Base-by-base conservation (phyloP, 2,888 invertebrate species). In the Drosophila atroscutellata region DNA sequence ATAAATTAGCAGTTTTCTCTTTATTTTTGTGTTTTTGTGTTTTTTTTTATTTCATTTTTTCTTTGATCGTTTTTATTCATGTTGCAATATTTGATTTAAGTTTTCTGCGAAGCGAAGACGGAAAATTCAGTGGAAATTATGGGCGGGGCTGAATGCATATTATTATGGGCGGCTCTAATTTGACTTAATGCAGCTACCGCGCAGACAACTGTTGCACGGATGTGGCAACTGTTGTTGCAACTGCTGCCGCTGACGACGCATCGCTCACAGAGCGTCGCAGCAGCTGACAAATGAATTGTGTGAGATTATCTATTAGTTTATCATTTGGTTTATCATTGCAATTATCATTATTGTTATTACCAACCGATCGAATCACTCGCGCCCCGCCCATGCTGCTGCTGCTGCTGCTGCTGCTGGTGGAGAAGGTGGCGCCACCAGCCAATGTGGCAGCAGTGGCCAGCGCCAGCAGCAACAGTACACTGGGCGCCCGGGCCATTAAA, bases 121-220 rank as follows among this genome's bases (percentile, higher is more conserved):
- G 72, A 80, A 45, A 83, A 82, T 75, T 77, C 72, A 71, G 69
- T 80, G 75, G 59, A 80, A 83, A 85, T 49, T 74, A 64, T 89
- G 81, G 80, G 76, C 84, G 80, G 72, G 83, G 83, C 62, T 64
- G 69, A 74, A 71, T 64, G 79, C 64, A 61, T 45, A 45, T 45
- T 45, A 15, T 45, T 24, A 24, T 51, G 52, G 67, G 76, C 65
- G 51, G 59, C 52, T 45, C 45, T 24, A 57, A 67, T 75, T 79
- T 82, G 90, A 79, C 80, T 80, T 82, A 91, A 80, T 87, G 80
- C 72, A 91, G 91, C 91, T 91, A 91, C 89, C 91, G 91, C 68
- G 78, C 75, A 82, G 76, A 63, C 71, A 88, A 62, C 50, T 72
- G 80, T 61, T 68, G 75, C 71, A 47, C 13, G 18, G 62, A 5